A percentile compares a stretch with the other conserved stretches of the same genome.
phyloP scores from a whole-genome alignment of 2,797 vertebrate genomes.

The Pseudopleuronectes americanus region DNA sequence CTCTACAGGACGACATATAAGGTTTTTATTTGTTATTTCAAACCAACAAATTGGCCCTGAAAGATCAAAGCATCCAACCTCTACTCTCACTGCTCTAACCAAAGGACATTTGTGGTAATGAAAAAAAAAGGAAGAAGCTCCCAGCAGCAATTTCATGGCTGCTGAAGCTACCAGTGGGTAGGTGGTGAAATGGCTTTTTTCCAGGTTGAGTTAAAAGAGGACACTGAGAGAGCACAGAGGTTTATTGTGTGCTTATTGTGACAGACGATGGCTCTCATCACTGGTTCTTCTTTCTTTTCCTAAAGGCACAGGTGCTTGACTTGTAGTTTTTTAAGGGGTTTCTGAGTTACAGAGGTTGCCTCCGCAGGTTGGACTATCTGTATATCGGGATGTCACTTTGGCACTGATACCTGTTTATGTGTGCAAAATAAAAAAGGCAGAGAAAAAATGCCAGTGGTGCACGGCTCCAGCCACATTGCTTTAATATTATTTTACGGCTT shows the following conservation, averaged over 20 bases:
- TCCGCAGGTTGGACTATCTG: conserved; percentile 42
- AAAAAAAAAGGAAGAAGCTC: conserved; percentile 66
- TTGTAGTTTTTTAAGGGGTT: conserved; percentile 39
- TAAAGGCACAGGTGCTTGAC: conserved; percentile 58
- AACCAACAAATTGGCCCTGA: conserved; percentile 63
- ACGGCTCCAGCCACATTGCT: conserved; percentile 67
- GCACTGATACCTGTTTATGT: conserved; percentile 59
- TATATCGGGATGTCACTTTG: conserved; percentile 60
- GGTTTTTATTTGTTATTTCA: conserved; percentile 56
- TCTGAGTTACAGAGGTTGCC: conserved; percentile 48
- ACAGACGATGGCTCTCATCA: conserved; percentile 66
- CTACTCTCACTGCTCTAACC: conserved; percentile 56
- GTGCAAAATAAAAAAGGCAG: conserved; percentile 49
- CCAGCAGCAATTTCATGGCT: conserved; percentile 84
- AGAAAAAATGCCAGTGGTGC: conserved; percentile 43
- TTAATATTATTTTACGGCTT: conserved; percentile 73
- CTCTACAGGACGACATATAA: conserved; percentile 31
- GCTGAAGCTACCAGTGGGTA: conserved; percentile 73
- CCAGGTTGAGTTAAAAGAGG: conserved; percentile 78
- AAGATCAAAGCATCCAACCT: conserved; percentile 72
- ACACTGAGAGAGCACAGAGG: conserved; percentile 65
- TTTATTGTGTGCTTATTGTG: conserved; percentile 77
- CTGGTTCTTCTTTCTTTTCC: conserved; percentile 9
- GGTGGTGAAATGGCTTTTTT: conserved; percentile 81
- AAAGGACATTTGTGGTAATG: conserved; percentile 75